Conservation (phyloP, 2,888 invertebrate species). For the Habrosyne pyritoides region DNA sequence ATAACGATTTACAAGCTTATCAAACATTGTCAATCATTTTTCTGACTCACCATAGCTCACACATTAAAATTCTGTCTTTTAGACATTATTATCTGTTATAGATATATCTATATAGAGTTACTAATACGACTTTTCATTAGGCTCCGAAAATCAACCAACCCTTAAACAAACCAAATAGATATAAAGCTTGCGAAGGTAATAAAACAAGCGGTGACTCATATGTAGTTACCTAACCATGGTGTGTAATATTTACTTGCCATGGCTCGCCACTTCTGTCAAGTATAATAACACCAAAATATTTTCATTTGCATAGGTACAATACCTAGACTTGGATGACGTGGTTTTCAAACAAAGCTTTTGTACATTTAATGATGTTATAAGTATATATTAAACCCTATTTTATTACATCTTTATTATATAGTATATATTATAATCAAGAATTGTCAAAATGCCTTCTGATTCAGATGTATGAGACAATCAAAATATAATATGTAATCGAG, state of each 20-base stretch:
- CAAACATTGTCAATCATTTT: too few species aligned
- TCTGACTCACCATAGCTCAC: too few species aligned
- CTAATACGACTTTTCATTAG: too few species aligned
- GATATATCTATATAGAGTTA: too few species aligned
- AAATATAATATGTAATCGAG: too few species aligned
- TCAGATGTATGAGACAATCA: too few species aligned
- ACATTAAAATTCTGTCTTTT: too few species aligned
- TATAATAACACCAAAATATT: neutral
- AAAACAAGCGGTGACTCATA: neutral
- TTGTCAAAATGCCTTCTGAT: too few species aligned
- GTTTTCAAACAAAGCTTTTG: neutral
- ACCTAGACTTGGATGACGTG: neutral
- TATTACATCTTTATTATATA: too few species aligned
- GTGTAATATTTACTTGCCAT: conserved; percentile 5
- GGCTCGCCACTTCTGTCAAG: conserved; percentile 3
- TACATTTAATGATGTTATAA: neutral
- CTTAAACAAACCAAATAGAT: neutral
- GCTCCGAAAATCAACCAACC: neutral
- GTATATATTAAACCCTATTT: neutral
- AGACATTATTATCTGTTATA: too few species aligned
- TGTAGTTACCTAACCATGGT: neutral
- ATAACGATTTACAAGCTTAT: too few species aligned
- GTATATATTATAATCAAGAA: too few species aligned
- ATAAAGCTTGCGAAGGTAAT: neutral
- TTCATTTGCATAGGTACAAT: neutral